These are phyloP conservation scores for Trachemys scripta DNA, from an alignment of 2,113 vertebrate genomes.

Conservation along the genomic window DNA sequence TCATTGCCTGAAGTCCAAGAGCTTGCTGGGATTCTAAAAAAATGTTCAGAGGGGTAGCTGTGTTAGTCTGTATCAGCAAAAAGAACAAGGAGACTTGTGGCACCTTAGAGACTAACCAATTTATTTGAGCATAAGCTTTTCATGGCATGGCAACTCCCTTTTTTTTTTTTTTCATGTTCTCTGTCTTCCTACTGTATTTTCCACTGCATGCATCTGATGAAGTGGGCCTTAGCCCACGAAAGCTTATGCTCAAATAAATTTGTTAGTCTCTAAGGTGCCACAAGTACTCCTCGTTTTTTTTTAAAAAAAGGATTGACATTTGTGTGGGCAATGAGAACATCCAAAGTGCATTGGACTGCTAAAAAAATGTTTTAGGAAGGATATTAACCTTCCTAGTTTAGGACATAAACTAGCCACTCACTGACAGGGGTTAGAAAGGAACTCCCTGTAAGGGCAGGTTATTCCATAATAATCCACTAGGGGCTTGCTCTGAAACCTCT, in stretches of 20 bases:
- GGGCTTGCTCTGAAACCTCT: not conserved
- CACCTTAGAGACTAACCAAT: too few species aligned
- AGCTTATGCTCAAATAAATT: too few species aligned
- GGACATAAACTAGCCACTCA: not conserved
- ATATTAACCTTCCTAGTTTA: not conserved
- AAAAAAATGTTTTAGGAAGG: constrained; percentile 10
- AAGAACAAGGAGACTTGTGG: too few species aligned
- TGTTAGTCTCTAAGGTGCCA: too few species aligned
- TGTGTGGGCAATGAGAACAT: not conserved
- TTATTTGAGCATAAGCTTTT: too few species aligned
- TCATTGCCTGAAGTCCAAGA: not conserved
- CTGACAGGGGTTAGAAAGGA: not conserved
- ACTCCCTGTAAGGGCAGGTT: fast-evolving
- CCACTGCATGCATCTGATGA: too few species aligned
- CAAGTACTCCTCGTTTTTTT: too few species aligned
- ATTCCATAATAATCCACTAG: not conserved
- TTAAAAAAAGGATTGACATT: not conserved
- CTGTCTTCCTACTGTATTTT: too few species aligned
- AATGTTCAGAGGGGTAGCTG: not conserved
- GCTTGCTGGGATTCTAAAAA: not conserved
- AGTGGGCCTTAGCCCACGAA: too few species aligned
- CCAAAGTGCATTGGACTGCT: not conserved
- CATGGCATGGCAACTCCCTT: too few species aligned
- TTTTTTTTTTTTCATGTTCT: too few species aligned
- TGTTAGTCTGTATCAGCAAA: too few species aligned